phyloP scores from a whole-genome alignment of 1,140 invertebrate species.

The Mya arenaria region DNA sequence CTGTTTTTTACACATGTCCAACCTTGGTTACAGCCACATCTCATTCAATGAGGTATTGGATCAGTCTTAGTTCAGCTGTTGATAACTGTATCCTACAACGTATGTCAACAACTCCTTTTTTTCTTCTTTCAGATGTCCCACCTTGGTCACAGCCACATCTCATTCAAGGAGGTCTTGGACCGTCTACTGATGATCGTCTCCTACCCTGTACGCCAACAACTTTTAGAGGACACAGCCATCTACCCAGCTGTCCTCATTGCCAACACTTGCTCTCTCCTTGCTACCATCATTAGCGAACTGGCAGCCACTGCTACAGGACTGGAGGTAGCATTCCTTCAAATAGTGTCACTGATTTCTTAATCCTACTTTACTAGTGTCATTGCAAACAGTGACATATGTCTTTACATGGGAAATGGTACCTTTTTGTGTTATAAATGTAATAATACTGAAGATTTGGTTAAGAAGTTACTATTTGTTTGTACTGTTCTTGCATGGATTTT shows the following conservation, averaged over 20 bases:
- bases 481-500: no score
- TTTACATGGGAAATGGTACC: no score
- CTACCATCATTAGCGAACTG: slow-evolving; percentile 93
- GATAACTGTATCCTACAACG: no score
- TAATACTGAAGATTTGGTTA: no score
- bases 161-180: slow-evolving; percentile 92
- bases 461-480: no score
- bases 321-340: slow-evolving; percentile 81
- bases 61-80: no score
- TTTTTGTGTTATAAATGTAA: no score
- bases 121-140: slow-evolving; percentile 71
- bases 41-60: no score
- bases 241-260: slow-evolving; percentile 87
- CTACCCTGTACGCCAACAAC: slow-evolving; percentile 87
- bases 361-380: no score
- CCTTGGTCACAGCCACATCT: slow-evolving; percentile 83
- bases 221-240: slow-evolving; percentile 84
- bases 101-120: no score
- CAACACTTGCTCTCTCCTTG: slow-evolving; percentile 92
- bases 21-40: background rate
- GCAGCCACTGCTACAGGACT: slow-evolving; percentile 87
- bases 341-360: no score
- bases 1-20: background rate
- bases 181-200: slow-evolving; percentile 90
- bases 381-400: no score